A percentile compares a stretch with the other conserved stretches of the same genome.
Conservation (phyloP, 2,113 vertebrate genomes). For the Vimba vimba region DNA sequence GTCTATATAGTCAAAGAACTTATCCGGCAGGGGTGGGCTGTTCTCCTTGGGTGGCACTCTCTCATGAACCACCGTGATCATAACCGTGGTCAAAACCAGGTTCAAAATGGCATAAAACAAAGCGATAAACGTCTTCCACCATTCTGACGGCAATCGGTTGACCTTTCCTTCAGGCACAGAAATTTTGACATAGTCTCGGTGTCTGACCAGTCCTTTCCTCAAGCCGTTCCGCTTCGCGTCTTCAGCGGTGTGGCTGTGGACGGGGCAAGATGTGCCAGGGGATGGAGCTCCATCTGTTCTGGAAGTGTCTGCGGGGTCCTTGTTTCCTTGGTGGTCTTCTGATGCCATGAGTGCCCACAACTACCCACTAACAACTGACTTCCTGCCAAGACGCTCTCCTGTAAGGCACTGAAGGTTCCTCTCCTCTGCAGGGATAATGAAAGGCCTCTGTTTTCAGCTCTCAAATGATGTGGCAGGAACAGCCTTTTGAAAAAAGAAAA, state of each 20-base stretch:
- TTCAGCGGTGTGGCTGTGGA: slow-evolving; percentile 75
- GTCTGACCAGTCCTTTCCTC: slow-evolving; percentile 84
- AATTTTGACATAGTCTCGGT: slow-evolving; percentile 92
- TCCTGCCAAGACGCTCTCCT: slow-evolving; percentile 5
- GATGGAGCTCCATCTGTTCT: slow-evolving; percentile 75
- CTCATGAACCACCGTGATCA: slow-evolving; percentile 97
- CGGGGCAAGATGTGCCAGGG: slow-evolving; percentile 67
- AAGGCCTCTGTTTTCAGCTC: slow-evolving; percentile 31
- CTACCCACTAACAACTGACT: slow-evolving; percentile 57
- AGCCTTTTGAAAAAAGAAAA: slow-evolving; percentile 28
- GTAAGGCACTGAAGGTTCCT: not conserved
- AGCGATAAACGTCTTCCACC: slow-evolving; percentile 95
- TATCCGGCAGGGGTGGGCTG: slow-evolving; percentile 95
- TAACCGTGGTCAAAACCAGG: slow-evolving; percentile 91
- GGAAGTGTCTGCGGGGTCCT: slow-evolving; percentile 79
- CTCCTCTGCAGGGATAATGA: slow-evolving; percentile 40
- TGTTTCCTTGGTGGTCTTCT: slow-evolving; percentile 65
- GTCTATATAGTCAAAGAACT: slow-evolving; percentile 97
- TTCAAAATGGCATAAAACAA: slow-evolving; percentile 92
- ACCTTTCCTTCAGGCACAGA: slow-evolving; percentile 84
- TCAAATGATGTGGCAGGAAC: slow-evolving; percentile 16
- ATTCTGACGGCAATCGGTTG: slow-evolving; percentile 87
- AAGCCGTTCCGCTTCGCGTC: slow-evolving; percentile 78
- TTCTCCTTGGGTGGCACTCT: slow-evolving; percentile 94
- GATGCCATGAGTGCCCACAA: slow-evolving; percentile 64